phyloP scores from a whole-genome alignment of 2,888 invertebrate genomes.

The Rotaria sp. region DNA sequence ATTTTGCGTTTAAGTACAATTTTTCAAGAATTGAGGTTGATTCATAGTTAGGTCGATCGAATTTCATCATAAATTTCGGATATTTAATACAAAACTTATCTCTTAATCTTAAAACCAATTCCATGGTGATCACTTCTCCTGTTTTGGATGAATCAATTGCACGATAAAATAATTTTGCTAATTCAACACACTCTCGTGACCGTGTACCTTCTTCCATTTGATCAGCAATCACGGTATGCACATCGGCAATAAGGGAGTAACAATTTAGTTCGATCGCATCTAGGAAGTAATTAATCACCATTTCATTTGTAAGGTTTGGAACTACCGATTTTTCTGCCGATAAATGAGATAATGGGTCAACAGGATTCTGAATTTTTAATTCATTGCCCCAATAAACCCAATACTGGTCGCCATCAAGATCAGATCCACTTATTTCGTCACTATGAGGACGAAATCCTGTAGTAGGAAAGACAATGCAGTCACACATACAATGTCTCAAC shows the following conservation, averaged over 20 bases:
- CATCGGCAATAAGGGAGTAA: background rate
- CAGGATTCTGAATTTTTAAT: background rate
- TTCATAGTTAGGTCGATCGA: background rate
- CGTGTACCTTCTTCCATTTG: background rate
- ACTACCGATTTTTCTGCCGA: background rate
- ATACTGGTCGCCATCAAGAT: background rate
- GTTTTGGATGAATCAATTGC: background rate
- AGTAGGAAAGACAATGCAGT: background rate
- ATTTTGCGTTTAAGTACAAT: background rate
- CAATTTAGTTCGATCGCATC: background rate
- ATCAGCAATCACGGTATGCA: background rate
- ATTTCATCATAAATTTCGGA: slow-evolving; percentile 9
- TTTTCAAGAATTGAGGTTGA: background rate
- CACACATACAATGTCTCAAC: background rate
- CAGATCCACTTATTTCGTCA: slow-evolving; percentile 7
- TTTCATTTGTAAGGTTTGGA: background rate
- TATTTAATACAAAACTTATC: background rate
- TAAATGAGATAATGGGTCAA: background rate
- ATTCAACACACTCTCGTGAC: background rate
- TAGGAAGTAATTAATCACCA: background rate
- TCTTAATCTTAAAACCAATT: background rate
- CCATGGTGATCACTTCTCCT: background rate
- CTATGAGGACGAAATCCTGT: background rate
- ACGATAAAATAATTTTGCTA: background rate
- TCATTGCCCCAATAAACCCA: too few species aligned